Evolutionary conservation across 2,113 vertebrate species (phyloP).

Genomic region (Callocephalon fimbriatum): DNA sequence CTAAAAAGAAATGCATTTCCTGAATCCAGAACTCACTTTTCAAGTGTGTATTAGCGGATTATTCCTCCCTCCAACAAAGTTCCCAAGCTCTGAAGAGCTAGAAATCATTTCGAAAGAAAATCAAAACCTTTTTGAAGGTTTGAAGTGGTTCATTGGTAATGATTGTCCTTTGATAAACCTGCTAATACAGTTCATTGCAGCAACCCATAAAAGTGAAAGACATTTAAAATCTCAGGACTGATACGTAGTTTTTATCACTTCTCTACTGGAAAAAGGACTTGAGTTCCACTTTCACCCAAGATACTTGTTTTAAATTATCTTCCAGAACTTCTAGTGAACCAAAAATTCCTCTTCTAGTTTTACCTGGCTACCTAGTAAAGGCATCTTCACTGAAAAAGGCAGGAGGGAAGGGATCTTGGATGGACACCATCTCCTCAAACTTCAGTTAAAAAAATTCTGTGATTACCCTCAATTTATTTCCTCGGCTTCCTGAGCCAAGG

Average conservation of each 20-base stretch:
- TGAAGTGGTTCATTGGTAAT: not conserved
- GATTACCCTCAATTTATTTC: not conserved
- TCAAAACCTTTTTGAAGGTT: not conserved
- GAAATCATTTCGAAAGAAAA: not conserved
- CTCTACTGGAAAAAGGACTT: not conserved
- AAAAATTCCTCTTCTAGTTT: not conserved
- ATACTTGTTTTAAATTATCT: not conserved
- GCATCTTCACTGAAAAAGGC: not conserved
- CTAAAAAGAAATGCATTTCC: not conserved
- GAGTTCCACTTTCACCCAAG: not conserved
- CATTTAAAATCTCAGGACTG: not conserved
- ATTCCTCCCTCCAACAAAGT: not conserved
- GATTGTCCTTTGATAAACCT: not conserved
- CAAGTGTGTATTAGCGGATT: fast-evolving
- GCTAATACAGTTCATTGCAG: not conserved
- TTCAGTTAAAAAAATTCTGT: not conserved
- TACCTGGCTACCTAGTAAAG: not conserved
- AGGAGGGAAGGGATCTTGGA: not conserved
- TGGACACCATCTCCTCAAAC: not conserved
- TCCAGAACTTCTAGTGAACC: not conserved
- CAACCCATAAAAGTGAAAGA: not conserved
- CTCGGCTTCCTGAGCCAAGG: not conserved
- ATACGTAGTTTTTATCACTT: not conserved
- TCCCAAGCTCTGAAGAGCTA: not conserved
- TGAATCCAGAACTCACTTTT: not conserved